phyloP scores from a whole-genome alignment of 2,113 vertebrate species.

The Origma solitaria region DNA sequence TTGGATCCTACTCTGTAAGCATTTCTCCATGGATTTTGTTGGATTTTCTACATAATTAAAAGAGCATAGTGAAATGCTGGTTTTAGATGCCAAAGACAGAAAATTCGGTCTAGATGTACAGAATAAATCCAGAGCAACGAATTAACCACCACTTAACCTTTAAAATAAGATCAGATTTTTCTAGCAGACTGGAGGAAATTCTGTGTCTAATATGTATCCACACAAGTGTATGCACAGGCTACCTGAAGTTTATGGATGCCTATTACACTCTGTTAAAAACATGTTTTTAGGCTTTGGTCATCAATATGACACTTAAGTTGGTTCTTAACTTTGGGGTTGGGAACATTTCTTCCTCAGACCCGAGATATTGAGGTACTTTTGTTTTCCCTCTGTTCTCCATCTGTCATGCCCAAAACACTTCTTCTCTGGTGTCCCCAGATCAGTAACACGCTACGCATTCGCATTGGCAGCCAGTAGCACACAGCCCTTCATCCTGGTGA shows the following conservation, averaged over 20 bases:
- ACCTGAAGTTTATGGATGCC: neutral
- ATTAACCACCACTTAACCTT: neutral
- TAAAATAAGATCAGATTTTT: neutral
- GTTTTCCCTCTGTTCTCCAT: neutral
- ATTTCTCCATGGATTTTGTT: neutral
- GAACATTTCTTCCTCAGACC: neutral
- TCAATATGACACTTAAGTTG: neutral
- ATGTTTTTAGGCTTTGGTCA: neutral
- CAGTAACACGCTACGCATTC: accelerated
- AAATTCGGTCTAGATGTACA: neutral
- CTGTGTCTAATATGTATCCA: neutral
- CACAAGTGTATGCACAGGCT: neutral
- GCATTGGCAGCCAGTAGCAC: accelerated
- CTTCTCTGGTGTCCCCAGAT: neutral
- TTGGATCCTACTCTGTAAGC: neutral
- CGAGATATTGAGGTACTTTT: neutral
- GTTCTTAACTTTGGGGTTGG: neutral
- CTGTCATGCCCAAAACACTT: neutral
- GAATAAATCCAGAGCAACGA: neutral
- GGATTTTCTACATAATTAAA: neutral
- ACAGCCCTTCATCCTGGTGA: neutral
- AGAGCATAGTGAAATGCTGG: neutral
- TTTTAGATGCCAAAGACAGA: neutral
- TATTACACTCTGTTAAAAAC: neutral
- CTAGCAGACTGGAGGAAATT: neutral